phyloP scores from a whole-genome alignment of 2,797 vertebrate genomes.

The Lithobates pipiens region DNA sequence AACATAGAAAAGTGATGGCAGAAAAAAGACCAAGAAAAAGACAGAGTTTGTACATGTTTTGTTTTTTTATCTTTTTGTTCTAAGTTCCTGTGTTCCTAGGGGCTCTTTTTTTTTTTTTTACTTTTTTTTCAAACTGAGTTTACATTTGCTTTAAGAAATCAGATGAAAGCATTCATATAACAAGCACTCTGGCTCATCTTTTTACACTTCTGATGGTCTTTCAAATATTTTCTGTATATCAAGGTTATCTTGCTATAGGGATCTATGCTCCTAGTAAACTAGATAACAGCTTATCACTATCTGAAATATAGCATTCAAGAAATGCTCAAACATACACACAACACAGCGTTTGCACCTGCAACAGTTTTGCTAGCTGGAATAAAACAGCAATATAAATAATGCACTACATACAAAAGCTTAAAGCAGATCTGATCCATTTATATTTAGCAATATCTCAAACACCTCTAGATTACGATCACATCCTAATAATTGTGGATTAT shows the following conservation, averaged over 20 bases:
- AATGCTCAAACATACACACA: not conserved
- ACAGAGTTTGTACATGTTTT: too few relatives aligned
- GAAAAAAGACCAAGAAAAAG: too few relatives aligned
- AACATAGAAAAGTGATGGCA: too few relatives aligned
- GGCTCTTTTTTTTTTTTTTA: too few relatives aligned
- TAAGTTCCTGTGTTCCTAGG: too few relatives aligned
- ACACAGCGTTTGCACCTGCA: not conserved
- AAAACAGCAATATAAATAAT: not conserved
- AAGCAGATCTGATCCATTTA: not conserved
- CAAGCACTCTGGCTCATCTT: not conserved
- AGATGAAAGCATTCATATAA: not conserved
- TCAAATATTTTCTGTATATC: not conserved
- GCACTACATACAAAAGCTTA: not conserved
- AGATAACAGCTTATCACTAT: not conserved
- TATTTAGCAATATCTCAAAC: not conserved
- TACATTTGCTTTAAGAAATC: too few relatives aligned
- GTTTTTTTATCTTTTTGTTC: too few relatives aligned
- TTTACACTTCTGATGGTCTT: not conserved
- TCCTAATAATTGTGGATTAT: not conserved
- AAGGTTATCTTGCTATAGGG: not conserved
- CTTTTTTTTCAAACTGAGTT: too few relatives aligned
- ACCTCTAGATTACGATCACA: not conserved
- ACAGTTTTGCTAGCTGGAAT: not conserved
- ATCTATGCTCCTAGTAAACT: not conserved
- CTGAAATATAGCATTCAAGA: not conserved